phyloP scores from a whole-genome alignment of 1,140 invertebrate species.

The Magallana angulata region DNA sequence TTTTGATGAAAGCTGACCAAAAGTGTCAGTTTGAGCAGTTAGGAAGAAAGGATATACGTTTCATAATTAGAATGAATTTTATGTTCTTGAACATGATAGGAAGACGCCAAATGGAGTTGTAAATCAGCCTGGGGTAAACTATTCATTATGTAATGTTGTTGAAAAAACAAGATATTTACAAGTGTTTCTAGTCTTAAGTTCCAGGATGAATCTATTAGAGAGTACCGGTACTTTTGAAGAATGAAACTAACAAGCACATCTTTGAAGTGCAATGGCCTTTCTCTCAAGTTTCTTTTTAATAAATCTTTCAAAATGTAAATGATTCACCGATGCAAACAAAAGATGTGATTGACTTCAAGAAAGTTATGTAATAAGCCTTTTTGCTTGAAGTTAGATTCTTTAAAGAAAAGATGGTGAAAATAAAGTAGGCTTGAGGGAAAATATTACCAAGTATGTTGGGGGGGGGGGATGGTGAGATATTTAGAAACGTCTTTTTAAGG shows the following conservation, averaged over 20 bases:
- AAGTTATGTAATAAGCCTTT: constrained; percentile 1
- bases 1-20: background rate
- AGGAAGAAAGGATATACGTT: background rate
- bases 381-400: background rate
- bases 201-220: constrained; percentile 7
- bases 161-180: constrained; percentile 11
- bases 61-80: background rate
- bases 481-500: too few relatives aligned
- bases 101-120: constrained; percentile 30
- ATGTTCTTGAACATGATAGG: constrained; percentile 36
- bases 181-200: background rate
- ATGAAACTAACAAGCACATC: background rate
- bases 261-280: background rate
- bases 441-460: background rate
- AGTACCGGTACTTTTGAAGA: constrained; percentile 15
- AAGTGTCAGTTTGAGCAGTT: background rate
- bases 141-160: constrained; percentile 17
- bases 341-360: background rate
- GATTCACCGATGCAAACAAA: constrained; percentile 3
- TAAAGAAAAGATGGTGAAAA: background rate
- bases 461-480: too few relatives aligned
- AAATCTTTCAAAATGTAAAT: background rate
- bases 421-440: background rate
- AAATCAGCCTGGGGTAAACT: constrained; percentile 12
- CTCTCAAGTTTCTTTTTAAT: background rate